phyloP scores from a whole-genome alignment of 2,797 vertebrate genomes.

The Macropodus opercularis region DNA sequence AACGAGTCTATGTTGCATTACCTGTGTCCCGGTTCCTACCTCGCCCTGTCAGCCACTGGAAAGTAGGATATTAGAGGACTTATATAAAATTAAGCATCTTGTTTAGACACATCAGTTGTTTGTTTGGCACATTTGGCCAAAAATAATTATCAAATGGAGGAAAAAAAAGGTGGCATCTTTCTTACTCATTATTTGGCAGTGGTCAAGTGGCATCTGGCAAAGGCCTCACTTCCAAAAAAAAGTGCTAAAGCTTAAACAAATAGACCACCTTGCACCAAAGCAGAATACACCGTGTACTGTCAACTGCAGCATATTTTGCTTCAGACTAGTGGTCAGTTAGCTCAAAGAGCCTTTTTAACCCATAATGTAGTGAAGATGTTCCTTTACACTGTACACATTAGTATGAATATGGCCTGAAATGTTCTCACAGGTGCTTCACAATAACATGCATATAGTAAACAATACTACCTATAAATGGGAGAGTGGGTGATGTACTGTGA shows the following conservation, averaged over 20 bases:
- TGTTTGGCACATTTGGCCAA: conserved; percentile 69
- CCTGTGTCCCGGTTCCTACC: background rate
- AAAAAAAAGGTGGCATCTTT: conserved; percentile 41
- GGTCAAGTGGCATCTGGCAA: conserved; percentile 64
- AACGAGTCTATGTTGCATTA: conserved; percentile 8
- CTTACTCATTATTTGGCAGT: conserved; percentile 72
- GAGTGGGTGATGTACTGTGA: conserved; percentile 40
- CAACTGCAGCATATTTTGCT: conserved; percentile 6
- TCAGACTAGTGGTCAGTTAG: conserved; percentile 26
- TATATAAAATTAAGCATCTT: conserved; percentile 19
- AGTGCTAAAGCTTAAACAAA: conserved; percentile 65
- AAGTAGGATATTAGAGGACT: conserved; percentile 9
- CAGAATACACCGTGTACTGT: conserved; percentile 27
- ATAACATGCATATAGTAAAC: conserved; percentile 78
- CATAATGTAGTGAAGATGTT: conserved; percentile 22
- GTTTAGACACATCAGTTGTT: too few relatives aligned
- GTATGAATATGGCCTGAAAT: conserved; percentile 60
- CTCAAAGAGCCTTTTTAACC: conserved; percentile 24
- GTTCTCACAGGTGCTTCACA: conserved; percentile 65
- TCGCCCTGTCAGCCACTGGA: background rate
- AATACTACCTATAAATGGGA: conserved; percentile 60
- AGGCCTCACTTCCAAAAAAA: conserved; percentile 74
- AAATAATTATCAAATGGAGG: conserved; percentile 31
- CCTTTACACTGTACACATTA: conserved; percentile 49
- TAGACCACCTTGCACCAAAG: conserved; percentile 47